Evolutionary conservation across 1,140 invertebrate genomes (phyloP), one percentile per base, ranked within the genome.

Genomic region (Atta colombica): DNA sequence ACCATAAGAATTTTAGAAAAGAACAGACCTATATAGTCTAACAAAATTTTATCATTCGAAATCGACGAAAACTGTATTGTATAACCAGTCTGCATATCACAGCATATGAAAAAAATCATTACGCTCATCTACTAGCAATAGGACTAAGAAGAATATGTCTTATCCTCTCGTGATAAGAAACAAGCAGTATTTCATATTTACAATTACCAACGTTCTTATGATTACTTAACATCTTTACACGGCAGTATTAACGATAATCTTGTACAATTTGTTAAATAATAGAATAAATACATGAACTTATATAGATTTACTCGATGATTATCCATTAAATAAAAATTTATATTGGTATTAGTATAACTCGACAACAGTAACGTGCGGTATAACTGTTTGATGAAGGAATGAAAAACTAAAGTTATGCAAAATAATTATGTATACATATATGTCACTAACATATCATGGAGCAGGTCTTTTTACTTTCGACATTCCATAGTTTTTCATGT

Each of bases 361-460:
- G 12, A n/a, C 10, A 21, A 80, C 7, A 66, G 21, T 1, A 58
- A 39, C 2, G 3, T 10, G 25, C 7, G 12, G 49, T 49, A 2
- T n/a, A 18, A 71, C 49, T 8, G 1, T 49, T 60, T 21, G 4
- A 65, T 69, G 55, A 72, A 21, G 31, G 49, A 84, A 89, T 55
- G 28, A 87, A 85, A 55, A 80, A 80, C n/a, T 39, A 85, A 90
- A 90, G 87, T 90, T 89, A 89, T 81, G 63, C 58, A 85, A 90
- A 90, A 89, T 90, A 89, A 90, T 89, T 90, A 90, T 82, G 77
- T 89, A 82, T 84, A 66, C 77, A 61, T 90, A 89, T 75, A 89
- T 85, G 87, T 85, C 14, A 16, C 49, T 51, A 51, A 51, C 66
- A 7, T 61, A 53, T 89, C 12, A 82, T 87, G 25, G 89, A 60